Base-by-base conservation (phyloP, 2,888 invertebrate species). In the Bombyx huttoni region DNA sequence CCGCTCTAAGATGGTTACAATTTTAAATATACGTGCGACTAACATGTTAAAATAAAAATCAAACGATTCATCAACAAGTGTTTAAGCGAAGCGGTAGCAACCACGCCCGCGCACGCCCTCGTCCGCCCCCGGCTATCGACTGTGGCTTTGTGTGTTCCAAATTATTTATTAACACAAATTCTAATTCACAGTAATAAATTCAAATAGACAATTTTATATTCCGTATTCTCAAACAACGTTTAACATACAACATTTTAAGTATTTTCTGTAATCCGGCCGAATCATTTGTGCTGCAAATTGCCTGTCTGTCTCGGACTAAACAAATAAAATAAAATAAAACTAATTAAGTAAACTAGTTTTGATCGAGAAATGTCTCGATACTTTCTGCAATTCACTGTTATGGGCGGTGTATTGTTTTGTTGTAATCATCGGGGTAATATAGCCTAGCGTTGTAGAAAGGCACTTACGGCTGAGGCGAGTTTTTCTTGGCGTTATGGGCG, bases 401-500 rank as follows among this genome's bases (percentile, higher is more conserved):
- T 45, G 34, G 49, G 47, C 49, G 52, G 50, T 49, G 51, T 51
- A 53, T 53, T 70, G 68, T 65, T 50, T 50, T n/a, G 46, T 24
- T 50, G n/a, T 46, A 46, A 50, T 50, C 40, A 40, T 40, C 40
- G 40, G 40, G 65, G 75, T 68, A 80, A 77, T 80, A 77, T 81
- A 73, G 75, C 70, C 67, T 73, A 62, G 64, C 63, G 65, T 70
- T 69, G 75, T 80, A 81, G 82, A 80, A 80, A 86, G 87, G 87
- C 87, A 87, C 87, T 88, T 87, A 87, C 67, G 77, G 73, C 63
- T 65, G 67, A 63, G 71, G 73, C 75, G 78, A 76, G 81, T 84
- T 86, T 81, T 81, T 79, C 82, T 75, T 77, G 75, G 70, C 78
- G 84, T 81, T 86, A 84, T 84, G 73, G 81, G 81, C 73, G 67